phyloP scores from a whole-genome alignment of 2,888 invertebrate species.

The Urechis unicinctus region DNA sequence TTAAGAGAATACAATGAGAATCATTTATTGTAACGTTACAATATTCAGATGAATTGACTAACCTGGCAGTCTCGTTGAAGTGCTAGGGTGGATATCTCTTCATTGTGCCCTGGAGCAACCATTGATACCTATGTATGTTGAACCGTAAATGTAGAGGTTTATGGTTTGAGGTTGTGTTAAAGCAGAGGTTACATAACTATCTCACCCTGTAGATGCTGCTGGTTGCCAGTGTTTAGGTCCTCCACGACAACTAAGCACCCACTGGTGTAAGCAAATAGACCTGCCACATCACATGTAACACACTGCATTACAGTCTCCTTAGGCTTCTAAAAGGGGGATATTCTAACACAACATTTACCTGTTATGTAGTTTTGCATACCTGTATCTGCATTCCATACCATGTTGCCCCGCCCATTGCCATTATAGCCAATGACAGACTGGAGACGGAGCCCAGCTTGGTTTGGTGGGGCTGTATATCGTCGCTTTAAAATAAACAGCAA shows the following conservation, averaged over 20 bases:
- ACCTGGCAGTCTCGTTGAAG: slow-evolving; percentile 46
- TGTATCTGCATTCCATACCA: slow-evolving; percentile 48
- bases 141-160: no score
- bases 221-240: slow-evolving; percentile 40
- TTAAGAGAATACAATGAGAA: background rate
- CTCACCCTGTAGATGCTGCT: slow-evolving; percentile 38
- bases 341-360: no score
- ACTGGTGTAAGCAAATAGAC: slow-evolving; percentile 44
- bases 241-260: slow-evolving; percentile 45
- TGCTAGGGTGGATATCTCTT: slow-evolving; percentile 44
- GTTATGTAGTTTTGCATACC: slow-evolving; percentile 25
- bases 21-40: no score
- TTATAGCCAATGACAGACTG: slow-evolving; percentile 46
- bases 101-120: slow-evolving; percentile 34
- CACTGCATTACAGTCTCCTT: background rate
- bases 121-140: no score
- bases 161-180: no score
- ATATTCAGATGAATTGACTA: no score
- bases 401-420: slow-evolving; percentile 46
- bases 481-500: slow-evolving; percentile 24
- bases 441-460: slow-evolving; percentile 43
- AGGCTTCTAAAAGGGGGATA: no score
- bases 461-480: slow-evolving; percentile 46
- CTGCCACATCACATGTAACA: slow-evolving; percentile 15
- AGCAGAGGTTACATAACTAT: slow-evolving; percentile 8